Base-by-base conservation (phyloP, 1,140 invertebrate genomes). In the Pachyrhynchus sulphureomaculatus region DNA sequence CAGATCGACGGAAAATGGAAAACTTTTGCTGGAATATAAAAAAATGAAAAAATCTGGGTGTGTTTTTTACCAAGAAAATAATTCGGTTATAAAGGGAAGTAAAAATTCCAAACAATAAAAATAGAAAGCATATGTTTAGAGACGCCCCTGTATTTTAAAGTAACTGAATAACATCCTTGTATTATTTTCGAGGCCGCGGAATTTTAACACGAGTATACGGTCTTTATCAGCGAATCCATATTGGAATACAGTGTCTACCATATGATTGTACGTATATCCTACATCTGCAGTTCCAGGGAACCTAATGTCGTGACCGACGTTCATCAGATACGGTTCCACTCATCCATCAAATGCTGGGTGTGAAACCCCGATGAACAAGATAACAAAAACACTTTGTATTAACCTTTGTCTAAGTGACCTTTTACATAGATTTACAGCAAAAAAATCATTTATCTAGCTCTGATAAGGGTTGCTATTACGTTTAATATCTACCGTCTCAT, bases 351-450 rank as follows among this genome's bases (percentile, higher is more conserved):
- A 69, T 58, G 64, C 54, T 74, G 70, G 70, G 73, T 74, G 73
- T 73, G 71, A 74, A 74, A 72, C 73, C 66, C 66, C 58, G 73
- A 72, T 72, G 70, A 66, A 72, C 66, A 70, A 74, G 73, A 74
- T 74, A 74, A 74, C 66, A 66, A 68, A 72, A 74, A 72, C 71
- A 74, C 70, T 74, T 73, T 73, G 72, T 73, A 73, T 70, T 71
- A 71, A 74, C 70, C 70, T 72, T 72, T 74, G 71, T 72, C 69
- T 70, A 70, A 73, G 60, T 62, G 69, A 71, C 70, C 71, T 72
- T 72, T 74, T 74, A 74, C 71, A 72, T 67, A 66, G 69, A 65
- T 72, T 70, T 71, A 54, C 64, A 64, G 65, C 65, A 62, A 72
- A 72, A 73, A 71, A 72, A 65, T 74, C 66, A 72, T 74, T 72